Evolutionary conservation across 2,797 vertebrate genomes (phyloP).

Genomic region (Eurystomus glaucurus): DNA sequence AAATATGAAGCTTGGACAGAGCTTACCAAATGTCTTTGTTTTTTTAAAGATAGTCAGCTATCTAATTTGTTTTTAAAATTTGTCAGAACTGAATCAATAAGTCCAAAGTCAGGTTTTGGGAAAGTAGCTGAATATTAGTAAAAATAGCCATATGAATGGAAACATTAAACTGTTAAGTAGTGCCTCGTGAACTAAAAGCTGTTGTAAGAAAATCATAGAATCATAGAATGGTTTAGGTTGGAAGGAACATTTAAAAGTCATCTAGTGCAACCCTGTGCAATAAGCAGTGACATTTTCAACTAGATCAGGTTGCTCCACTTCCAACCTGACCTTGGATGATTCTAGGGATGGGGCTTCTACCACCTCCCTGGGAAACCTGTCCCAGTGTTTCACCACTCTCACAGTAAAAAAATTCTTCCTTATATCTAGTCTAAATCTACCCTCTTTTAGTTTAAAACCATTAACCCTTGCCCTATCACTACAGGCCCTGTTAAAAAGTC

Average conservation of each 20-base stretch:
- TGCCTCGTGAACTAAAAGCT: not conserved
- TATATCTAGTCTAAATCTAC: not conserved
- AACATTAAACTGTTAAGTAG: not conserved
- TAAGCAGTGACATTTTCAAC: not conserved
- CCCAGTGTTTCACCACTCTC: not conserved
- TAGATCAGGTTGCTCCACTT: not conserved
- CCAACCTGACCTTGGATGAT: not conserved
- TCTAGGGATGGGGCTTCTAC: not conserved
- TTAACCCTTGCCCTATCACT: rapidly evolving
- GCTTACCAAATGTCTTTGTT: not conserved
- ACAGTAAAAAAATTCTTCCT: not conserved
- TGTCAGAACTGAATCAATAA: not conserved
- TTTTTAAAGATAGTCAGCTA: not conserved
- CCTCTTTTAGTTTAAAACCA: not conserved
- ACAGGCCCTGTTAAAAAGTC: not conserved
- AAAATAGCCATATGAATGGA: not conserved
- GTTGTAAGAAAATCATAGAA: not conserved
- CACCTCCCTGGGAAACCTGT: not conserved
- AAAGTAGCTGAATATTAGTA: not conserved
- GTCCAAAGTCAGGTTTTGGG: not conserved
- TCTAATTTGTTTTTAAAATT: not conserved
- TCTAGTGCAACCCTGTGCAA: not conserved
- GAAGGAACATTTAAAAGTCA: not conserved
- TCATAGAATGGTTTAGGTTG: not conserved
- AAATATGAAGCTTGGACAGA: not conserved